Percentiles rank a stretch among this genome's conserved stretches.
These are phyloP conservation scores for Drosophila vallismaia DNA, from an alignment of 2,888 invertebrate species.

Conservation along the genomic window DNA sequence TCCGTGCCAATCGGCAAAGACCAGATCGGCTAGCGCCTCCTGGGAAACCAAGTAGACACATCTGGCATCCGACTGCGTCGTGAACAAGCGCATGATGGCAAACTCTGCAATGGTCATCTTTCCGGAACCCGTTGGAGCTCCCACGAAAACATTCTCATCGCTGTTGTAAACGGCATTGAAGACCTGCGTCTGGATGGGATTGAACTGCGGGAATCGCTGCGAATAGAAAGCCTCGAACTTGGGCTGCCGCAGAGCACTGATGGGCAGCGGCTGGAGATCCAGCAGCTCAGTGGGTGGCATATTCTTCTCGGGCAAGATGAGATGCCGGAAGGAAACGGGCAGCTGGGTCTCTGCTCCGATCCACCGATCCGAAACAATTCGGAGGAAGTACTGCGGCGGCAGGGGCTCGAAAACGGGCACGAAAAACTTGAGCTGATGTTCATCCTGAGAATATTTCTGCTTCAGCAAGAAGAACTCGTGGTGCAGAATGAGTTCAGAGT, in stretches of 20 bases:
- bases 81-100: constrained; percentile 94
- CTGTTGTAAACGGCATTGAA: constrained; percentile 99
- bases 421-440: constrained; percentile 98
- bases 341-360: constrained; percentile 97
- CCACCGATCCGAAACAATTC: constrained; percentile 95
- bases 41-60: constrained; percentile 97
- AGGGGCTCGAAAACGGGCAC: constrained; percentile 99
- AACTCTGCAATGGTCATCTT: constrained; percentile 98
- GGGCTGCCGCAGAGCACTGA: constrained; percentile 94
- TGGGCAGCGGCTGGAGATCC: constrained; percentile 97
- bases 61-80: constrained; percentile 88
- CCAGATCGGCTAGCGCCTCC: constrained; percentile 94
- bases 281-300: constrained; percentile 98
- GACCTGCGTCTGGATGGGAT: constrained; percentile 99
- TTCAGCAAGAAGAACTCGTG: constrained; percentile 98
- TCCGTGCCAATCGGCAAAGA: constrained; percentile 95
- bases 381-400: constrained; percentile 98
- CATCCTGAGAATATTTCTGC: constrained; percentile 96
- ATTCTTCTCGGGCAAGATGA: constrained; percentile 99
- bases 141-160: constrained; percentile 98
- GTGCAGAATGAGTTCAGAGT: constrained; percentile 95
- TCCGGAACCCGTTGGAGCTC: constrained; percentile 95
- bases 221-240: constrained; percentile 94
- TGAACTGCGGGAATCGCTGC: constrained; percentile 96
- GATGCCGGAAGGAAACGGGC: constrained; percentile 98